Percentiles rank a stretch among this genome's conserved stretches.
phyloP scores from a whole-genome alignment of 2,888 invertebrate species.

The Spicauda simplicius region DNA sequence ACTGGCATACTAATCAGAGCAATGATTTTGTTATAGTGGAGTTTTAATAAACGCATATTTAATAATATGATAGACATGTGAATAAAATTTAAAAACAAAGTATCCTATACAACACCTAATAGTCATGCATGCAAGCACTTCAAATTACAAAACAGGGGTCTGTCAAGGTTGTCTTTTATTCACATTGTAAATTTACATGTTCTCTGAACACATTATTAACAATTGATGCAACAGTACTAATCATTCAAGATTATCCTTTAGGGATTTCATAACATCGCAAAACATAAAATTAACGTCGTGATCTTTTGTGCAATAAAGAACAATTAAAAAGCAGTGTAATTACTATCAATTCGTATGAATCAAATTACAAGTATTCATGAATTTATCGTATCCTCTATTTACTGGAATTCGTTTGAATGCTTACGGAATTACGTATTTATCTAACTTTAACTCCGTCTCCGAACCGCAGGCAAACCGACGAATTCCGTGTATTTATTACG shows the following conservation, averaged over 20 bases:
- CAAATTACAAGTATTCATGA: background rate
- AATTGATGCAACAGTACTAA: background rate
- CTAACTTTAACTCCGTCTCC: too few relatives aligned
- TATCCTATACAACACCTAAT: slow-evolving; percentile 17
- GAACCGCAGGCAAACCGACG: too few relatives aligned
- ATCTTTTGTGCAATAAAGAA: too few relatives aligned
- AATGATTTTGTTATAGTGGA: too few relatives aligned
- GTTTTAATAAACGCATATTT: background rate
- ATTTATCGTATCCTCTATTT: background rate
- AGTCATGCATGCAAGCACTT: slow-evolving; percentile 28
- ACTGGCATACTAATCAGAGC: too few relatives aligned
- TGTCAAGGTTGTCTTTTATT: slow-evolving; percentile 28
- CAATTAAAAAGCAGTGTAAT: too few relatives aligned
- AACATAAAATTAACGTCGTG: too few relatives aligned
- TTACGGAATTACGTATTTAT: background rate
- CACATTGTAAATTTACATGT: slow-evolving; percentile 3
- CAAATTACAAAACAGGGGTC: slow-evolving; percentile 32
- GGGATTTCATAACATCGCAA: background rate
- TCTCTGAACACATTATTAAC: background rate
- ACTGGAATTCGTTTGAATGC: background rate
- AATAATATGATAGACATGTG: background rate
- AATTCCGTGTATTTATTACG: slow-evolving; percentile 1
- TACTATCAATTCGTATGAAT: background rate
- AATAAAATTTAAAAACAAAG: background rate
- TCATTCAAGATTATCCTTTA: background rate